Percentiles rank a stretch among this genome's conserved stretches.
phyloP scores from a whole-genome alignment of 2,113 vertebrate genomes.

The Rhinolophus ferrumequinum region DNA sequence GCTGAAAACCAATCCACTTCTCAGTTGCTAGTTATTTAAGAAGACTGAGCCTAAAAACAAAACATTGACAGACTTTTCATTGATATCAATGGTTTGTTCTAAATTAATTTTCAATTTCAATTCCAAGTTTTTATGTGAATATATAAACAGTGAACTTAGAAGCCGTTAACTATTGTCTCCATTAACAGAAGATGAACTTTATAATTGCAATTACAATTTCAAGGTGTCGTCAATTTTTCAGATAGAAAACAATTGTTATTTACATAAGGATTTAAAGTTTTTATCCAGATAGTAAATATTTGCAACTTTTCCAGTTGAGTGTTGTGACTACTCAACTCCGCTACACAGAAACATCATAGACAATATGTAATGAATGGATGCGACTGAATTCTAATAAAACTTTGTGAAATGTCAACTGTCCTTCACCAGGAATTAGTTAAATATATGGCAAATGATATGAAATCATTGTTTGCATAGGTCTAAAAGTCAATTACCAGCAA shows the following conservation, averaged over 20 bases:
- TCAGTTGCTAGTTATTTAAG: neutral
- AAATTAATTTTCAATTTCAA: neutral
- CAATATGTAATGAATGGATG: neutral
- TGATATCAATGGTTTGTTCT: neutral
- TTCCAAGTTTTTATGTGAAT: neutral
- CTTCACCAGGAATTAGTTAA: neutral
- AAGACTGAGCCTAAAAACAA: neutral
- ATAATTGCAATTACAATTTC: neutral
- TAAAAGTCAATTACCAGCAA: neutral
- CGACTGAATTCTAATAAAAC: neutral
- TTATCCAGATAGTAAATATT: neutral
- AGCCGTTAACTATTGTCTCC: neutral
- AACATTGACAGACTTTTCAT: neutral
- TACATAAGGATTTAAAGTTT: neutral
- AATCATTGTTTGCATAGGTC: neutral
- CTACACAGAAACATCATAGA: neutral
- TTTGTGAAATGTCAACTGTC: neutral
- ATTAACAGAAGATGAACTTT: neutral
- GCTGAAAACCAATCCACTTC: neutral
- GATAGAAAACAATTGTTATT: slow-evolving; percentile 2
- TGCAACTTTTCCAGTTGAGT: neutral
- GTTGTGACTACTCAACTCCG: neutral
- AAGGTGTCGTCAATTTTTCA: neutral
- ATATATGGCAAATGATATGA: neutral
- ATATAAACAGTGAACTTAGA: neutral